Percentiles rank a stretch among this genome's conserved stretches.
These are phyloP conservation scores for Drosophila nasuta DNA, from an alignment of 1,140 invertebrate species.

Conservation along the genomic window DNA sequence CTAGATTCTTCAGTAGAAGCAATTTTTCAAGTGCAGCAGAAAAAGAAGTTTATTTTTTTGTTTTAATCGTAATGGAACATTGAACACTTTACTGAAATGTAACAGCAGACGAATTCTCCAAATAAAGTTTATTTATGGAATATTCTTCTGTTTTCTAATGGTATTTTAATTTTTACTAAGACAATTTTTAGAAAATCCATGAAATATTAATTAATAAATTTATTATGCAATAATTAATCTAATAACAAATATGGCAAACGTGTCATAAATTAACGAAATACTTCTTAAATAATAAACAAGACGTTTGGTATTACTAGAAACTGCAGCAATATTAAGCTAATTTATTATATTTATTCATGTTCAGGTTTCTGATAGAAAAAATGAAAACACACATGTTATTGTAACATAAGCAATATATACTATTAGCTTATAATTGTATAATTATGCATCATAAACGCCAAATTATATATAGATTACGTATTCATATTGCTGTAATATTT, in stretches of 20 bases:
- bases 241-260: constrained; percentile 7
- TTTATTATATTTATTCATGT: constrained; percentile 7
- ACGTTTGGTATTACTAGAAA: constrained; percentile 10
- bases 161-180: too few species aligned
- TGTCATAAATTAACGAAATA: constrained; percentile 1
- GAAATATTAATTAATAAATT: too few species aligned
- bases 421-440: background rate
- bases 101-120: too few species aligned
- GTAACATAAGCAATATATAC: constrained; percentile 1
- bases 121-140: too few species aligned
- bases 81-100: too few species aligned
- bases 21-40: too few species aligned
- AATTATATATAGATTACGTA: constrained; percentile 22
- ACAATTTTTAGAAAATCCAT: too few species aligned
- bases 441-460: constrained; percentile 20
- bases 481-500: constrained; percentile 23
- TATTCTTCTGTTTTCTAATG: too few species aligned
- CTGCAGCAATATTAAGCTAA: constrained; percentile 29
- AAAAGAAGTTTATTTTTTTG: too few species aligned
- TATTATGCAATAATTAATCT: constrained; percentile 12
- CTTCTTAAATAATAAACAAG: background rate
- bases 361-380: constrained; percentile 27
- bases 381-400: background rate
- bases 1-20: too few species aligned
- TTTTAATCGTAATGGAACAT: too few species aligned